These are phyloP conservation scores for mouse (Mus musculus) DNA, from an alignment of 2,113 vertebrate species.

Conservation along the genomic window DNA sequence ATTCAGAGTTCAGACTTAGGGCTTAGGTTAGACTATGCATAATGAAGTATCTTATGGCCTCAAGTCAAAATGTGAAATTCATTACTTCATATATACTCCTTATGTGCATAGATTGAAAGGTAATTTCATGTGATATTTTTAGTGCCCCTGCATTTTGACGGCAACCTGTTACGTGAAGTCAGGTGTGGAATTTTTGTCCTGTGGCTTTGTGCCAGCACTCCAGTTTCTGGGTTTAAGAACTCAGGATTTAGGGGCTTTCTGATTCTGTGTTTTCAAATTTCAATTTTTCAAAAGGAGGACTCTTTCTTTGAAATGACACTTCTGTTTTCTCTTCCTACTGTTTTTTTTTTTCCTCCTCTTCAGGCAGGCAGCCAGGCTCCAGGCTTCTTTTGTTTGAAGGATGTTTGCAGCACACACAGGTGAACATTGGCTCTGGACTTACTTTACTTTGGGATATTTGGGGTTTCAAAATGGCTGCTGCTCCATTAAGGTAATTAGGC, in stretches of 20 bases:
- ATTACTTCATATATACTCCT: background rate
- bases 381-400: background rate
- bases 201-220: background rate
- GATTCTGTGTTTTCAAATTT: background rate
- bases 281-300: background rate
- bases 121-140: background rate
- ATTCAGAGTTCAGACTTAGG: background rate
- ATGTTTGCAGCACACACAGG: background rate
- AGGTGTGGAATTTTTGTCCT: background rate
- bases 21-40: too few species aligned
- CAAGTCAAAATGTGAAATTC: background rate
- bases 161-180: background rate
- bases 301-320: background rate
- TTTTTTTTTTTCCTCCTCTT: background rate
- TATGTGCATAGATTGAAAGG: background rate
- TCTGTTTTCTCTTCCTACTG: background rate
- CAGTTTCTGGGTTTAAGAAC: background rate
- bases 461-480: background rate
- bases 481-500: conserved; percentile 62
- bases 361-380: background rate
- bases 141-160: background rate
- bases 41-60: background rate
- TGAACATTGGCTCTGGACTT: background rate
- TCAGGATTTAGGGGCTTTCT: background rate
- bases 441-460: background rate